Base-by-base conservation (phyloP, 2,888 invertebrate genomes). In the Timema podura region DNA sequence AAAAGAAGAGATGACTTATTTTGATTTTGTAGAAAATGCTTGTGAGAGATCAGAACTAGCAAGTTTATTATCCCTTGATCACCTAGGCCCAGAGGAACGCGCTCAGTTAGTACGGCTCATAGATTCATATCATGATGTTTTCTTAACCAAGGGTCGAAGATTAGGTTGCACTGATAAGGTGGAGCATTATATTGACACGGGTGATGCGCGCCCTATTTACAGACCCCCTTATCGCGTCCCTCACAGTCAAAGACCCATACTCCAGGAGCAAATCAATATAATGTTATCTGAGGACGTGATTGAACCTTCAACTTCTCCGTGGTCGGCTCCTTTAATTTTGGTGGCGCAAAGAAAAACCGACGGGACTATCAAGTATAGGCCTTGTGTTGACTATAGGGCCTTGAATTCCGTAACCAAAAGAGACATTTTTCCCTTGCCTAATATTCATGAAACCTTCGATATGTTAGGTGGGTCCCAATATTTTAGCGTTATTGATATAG, bases 351-450 rank as follows among this genome's bases (percentile, higher is more conserved):
- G 70, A 61, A 61, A 59, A 5, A 16, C 48, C 16, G 44, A 47
- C n/a, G 72, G 72, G 5, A 71, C 70, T 57, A 69, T 69, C 44
- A 75, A 73, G 65, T 66, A 64, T 45, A 45, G 75, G 51, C 71
- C 74, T 57, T 75, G 74, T 51, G 73, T 74, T 8, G 73, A 75
- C 64, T 74, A 68, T 30, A n/a, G 72, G 48, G 71, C 49, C n/a
- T 48, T 74, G 46, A 74, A 74, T 69, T 51, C 64, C 6, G 71
- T 75, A 13, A 73, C 74, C 2, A 73, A 74, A 59, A 48, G 73
- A 15, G 74, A 75, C 49, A 72, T 68, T 54, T 75, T 70, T 47
- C 74, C 74, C 3, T 71, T 75, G 30, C 72, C 72, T n/a, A 71
- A 70, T 30, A 30, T 30, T 30, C 30, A 30, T 30, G 30, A 30